A percentile compares a stretch with the other conserved stretches of the same genome.
These are phyloP conservation scores for Nesidiocoris tenuis DNA, from an alignment of 2,888 invertebrate genomes.

Conservation along the genomic window DNA sequence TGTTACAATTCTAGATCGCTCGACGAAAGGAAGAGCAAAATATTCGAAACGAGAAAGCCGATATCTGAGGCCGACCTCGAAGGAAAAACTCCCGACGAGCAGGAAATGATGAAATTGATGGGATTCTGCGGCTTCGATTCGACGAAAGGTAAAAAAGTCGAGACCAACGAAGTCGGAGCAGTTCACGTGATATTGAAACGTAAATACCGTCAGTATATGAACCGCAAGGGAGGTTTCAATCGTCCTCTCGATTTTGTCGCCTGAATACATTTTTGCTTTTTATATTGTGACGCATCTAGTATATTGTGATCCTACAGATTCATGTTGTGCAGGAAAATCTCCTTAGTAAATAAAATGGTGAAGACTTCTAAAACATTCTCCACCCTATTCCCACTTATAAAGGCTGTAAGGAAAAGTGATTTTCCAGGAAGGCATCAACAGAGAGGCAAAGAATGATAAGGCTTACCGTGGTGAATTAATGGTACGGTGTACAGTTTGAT, in stretches of 20 bases:
- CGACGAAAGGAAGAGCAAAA: slow-evolving; percentile 46
- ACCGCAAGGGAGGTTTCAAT: slow-evolving; percentile 98
- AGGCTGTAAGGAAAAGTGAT: no score
- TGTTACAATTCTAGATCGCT: slow-evolving; percentile 53
- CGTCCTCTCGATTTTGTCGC: slow-evolving; percentile 96
- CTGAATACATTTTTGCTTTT: slow-evolving; percentile 58
- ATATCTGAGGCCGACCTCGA: slow-evolving; percentile 78
- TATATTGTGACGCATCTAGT: no score
- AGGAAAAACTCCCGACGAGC: slow-evolving; percentile 86
- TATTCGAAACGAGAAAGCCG: slow-evolving; percentile 36
- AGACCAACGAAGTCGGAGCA: slow-evolving; percentile 89
- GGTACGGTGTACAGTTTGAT: no score
- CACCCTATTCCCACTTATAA: no score
- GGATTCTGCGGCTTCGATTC: slow-evolving; percentile 95
- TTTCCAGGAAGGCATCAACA: no score
- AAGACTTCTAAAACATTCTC: no score
- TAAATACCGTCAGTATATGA: slow-evolving; percentile 99
- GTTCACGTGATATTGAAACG: slow-evolving; percentile 94
- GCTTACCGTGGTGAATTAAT: no score
- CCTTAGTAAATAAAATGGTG: no score
- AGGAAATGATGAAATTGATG: slow-evolving; percentile 94
- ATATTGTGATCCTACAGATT: no score
- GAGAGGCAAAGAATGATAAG: no score
- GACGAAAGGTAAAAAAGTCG: slow-evolving; percentile 94
- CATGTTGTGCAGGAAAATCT: no score